These are phyloP conservation scores for Oreohelix idahoensis DNA, from an alignment of 1,140 invertebrate species.

Conservation along the genomic window DNA sequence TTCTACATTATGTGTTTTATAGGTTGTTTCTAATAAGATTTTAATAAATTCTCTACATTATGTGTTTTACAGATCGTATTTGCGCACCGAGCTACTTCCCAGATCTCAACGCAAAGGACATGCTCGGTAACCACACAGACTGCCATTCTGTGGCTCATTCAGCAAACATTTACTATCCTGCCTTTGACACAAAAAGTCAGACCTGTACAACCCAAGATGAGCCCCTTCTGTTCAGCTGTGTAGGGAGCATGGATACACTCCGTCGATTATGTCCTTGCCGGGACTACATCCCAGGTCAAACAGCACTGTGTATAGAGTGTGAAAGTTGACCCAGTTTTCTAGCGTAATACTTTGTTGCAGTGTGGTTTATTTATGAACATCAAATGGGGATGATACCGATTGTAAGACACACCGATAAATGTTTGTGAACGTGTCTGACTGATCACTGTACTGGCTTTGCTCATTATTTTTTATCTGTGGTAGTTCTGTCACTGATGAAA, in stretches of 20 bases:
- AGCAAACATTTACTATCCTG: slow-evolving; percentile 65
- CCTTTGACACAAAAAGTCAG: slow-evolving; percentile 57
- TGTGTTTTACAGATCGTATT: slow-evolving; percentile 59
- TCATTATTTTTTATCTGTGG: too few species aligned
- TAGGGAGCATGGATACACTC: slow-evolving; percentile 58
- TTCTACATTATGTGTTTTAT: too few species aligned
- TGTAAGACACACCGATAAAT: too few species aligned
- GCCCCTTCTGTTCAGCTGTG: slow-evolving; percentile 72
- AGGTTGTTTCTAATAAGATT: too few species aligned
- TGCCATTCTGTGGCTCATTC: slow-evolving; percentile 53
- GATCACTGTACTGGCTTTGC: too few species aligned
- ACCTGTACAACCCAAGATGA: slow-evolving; percentile 69
- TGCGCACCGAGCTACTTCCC: slow-evolving; percentile 73
- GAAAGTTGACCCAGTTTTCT: slow-evolving; percentile 47
- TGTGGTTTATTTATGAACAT: too few species aligned
- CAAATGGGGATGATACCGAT: too few species aligned
- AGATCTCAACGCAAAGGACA: slow-evolving; percentile 64
- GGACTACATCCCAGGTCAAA: slow-evolving; percentile 71
- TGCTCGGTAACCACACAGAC: slow-evolving; percentile 48
- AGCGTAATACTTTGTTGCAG: neutral
- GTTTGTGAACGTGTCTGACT: neutral
- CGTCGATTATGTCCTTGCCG: slow-evolving; percentile 72
- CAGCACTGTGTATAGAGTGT: slow-evolving; percentile 69
- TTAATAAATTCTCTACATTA: neutral
- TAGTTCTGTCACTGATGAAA: too few species aligned